Percentiles rank a stretch among this genome's conserved stretches.
These are phyloP conservation scores for Adrianichthys oophorus DNA, from an alignment of 2,797 vertebrate genomes.

Conservation along the genomic window DNA sequence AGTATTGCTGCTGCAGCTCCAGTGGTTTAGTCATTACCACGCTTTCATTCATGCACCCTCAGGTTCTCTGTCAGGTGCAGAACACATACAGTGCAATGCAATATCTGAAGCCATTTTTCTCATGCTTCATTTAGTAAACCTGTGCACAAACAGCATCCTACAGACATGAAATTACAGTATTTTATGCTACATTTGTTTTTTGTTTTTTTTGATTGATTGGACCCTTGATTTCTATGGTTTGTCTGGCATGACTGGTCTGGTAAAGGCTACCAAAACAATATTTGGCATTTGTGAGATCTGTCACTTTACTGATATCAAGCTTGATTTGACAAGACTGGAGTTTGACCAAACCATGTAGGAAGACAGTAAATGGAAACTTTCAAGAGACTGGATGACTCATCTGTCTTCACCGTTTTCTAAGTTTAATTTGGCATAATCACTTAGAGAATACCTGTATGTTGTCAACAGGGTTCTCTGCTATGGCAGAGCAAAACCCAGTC, in stretches of 20 bases:
- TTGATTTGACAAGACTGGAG: not conserved
- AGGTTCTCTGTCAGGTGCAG: conserved; percentile 27
- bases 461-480: not conserved
- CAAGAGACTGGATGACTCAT: not conserved
- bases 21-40: conserved; percentile 32
- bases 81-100: conserved; percentile 14
- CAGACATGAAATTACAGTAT: not conserved
- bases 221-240: not conserved
- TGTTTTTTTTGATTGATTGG: not conserved
- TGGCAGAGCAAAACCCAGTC: not conserved
- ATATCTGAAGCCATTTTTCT: conserved; percentile 12
- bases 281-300: not conserved
- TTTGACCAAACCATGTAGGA: not conserved
- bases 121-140: not conserved
- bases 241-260: not conserved
- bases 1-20: conserved; percentile 22
- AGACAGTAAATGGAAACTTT: not conserved
- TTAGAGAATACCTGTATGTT: not conserved
- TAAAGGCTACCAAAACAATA: not conserved
- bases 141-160: not conserved
- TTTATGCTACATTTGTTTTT: not conserved
- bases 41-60: conserved; percentile 13
- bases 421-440: not conserved
- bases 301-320: not conserved
- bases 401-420: not conserved